phyloP scores from a whole-genome alignment of 1,140 invertebrate species.

The Mactra quadrangularis region DNA sequence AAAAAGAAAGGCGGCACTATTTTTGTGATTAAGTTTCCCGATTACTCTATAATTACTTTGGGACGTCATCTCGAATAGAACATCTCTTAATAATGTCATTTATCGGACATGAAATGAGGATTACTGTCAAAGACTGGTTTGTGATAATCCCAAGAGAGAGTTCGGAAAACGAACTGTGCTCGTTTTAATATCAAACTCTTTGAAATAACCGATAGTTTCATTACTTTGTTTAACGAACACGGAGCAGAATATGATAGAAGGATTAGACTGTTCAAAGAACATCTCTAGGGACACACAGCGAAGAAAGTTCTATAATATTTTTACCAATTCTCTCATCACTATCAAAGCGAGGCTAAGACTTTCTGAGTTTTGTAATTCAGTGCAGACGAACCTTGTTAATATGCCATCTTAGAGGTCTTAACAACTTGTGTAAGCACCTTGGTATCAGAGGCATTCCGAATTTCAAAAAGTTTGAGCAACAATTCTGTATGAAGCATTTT shows the following conservation, averaged over 20 bases:
- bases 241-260: constrained; percentile 33
- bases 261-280: constrained; percentile 5
- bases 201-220: constrained; percentile 58
- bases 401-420: too few relatives aligned
- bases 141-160: constrained; percentile 31
- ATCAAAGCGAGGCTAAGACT: too few relatives aligned
- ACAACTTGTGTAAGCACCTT: too few relatives aligned
- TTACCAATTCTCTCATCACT: too few relatives aligned
- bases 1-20: constrained; percentile 32
- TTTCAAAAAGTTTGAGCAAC: too few relatives aligned
- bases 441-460: too few relatives aligned
- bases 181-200: constrained; percentile 61
- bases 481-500: too few relatives aligned
- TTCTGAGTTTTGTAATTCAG: too few relatives aligned
- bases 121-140: constrained; percentile 51
- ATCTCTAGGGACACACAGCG: too few relatives aligned
- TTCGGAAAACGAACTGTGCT: constrained; percentile 41
- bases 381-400: too few relatives aligned
- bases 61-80: constrained; percentile 51
- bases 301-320: too few relatives aligned
- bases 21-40: constrained; percentile 51
- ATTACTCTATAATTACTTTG: constrained; percentile 46
- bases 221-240: constrained; percentile 58
- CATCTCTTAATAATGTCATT: constrained; percentile 52
- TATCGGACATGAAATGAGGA: constrained; percentile 57